Base-by-base conservation (phyloP, 1,140 invertebrate genomes). In the Piezodorus guildinii region DNA sequence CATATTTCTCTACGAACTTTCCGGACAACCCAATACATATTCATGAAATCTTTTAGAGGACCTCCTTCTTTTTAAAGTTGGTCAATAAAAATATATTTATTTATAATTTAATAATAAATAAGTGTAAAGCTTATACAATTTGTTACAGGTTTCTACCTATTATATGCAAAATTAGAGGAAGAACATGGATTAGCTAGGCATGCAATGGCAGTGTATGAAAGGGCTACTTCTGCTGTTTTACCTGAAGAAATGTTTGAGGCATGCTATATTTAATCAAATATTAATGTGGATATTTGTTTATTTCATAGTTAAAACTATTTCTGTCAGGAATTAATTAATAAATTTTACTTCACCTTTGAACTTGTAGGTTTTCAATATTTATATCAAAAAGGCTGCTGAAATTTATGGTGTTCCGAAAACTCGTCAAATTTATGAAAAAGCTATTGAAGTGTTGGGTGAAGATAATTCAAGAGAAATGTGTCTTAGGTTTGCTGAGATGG, bases 141-240 rank as follows among this genome's bases (percentile, higher is more conserved):
- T 62, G 43, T 74, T 76, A 49, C 68, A 85, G 86, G 85, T 59
- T 85, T 99, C 66, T 99, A 94, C 76, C 77, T 99, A 54, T 74
- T 99, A 0, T 99, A 99, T 79, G 96, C 96, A 0, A 97, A 98
- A 78, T 77, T 98, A 67, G 97, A 99, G 78, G 96, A 99, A 78
- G 90, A 99, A 70, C 89, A 98, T 79, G 97, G 97, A 1, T 80
- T 99, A 70, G 93, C 95, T 0, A 81, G 94, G 67, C 94, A 98
- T 77, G 95, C 96, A 12, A 98, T 99, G 94, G 86, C 90, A 16
- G 94, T 99, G 0, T 99, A 99, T 76, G 94, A 98, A 75, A 80
- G 94, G 70, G 94, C 95, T 3, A 94, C 93, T 0, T 85, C 83
- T 69, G 89, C 88, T 54, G 96, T 99, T 45, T 80, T 90, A 58